Percentiles rank a stretch among this genome's conserved stretches.
Conservation (phyloP, 2,797 vertebrate genomes). For the Ceyx erithaca region DNA sequence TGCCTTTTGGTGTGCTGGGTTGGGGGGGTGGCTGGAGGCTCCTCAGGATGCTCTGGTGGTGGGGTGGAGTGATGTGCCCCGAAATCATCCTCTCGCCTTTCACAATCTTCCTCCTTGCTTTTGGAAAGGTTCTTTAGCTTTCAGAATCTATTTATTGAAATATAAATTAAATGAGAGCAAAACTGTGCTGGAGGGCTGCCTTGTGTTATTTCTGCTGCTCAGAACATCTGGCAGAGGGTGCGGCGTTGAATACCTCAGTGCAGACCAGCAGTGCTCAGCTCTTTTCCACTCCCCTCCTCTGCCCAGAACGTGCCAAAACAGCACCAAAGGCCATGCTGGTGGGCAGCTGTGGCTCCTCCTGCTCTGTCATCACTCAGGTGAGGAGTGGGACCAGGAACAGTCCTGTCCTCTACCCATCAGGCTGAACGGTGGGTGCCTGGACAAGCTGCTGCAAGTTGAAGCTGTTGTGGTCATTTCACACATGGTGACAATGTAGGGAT, state of each 20-base stretch:
- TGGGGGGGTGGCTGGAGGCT: background rate
- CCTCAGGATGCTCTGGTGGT: accelerated
- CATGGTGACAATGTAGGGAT: background rate
- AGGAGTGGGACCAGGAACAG: background rate
- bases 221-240: background rate
- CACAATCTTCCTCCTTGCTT: background rate
- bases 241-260: accelerated
- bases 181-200: accelerated
- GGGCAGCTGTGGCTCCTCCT: background rate
- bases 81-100: background rate
- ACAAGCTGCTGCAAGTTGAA: background rate
- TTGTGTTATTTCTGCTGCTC: background rate
- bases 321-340: background rate
- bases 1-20: background rate
- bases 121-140: background rate
- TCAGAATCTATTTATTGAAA: background rate
- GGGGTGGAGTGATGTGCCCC: background rate
- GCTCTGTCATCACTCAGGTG: background rate
- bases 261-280: background rate
- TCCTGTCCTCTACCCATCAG: background rate
- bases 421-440: background rate
- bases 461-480: background rate
- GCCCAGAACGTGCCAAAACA: background rate
- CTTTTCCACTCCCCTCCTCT: background rate
- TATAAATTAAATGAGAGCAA: background rate